Evolutionary conservation across 2,797 vertebrate genomes (phyloP), one percentile per base, ranked within the genome.

Genomic region (Chelonia mydas): DNA sequence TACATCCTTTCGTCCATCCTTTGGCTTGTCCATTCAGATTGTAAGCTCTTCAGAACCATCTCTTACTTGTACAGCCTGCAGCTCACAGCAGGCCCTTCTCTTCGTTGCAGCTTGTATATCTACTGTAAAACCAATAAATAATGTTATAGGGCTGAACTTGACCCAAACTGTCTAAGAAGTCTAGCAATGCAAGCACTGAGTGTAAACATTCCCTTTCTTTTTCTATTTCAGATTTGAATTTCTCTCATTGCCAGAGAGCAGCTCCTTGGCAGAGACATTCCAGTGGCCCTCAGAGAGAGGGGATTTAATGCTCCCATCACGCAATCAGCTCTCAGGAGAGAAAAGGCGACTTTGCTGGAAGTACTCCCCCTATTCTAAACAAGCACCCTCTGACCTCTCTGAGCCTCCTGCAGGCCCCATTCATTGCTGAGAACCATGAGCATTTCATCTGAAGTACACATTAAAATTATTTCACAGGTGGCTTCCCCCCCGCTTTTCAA

Each of bases 381-480:
- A 31, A 19, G 54, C 13, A 5, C 54, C 6, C 27, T 33, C 33
- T n/a, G 33, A 65, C 61, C 33, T 19, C 16, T 31, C 81, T 83
- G 81, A 93, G 55, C 23, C 68, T 45, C 11, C n/a, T 19, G 79
- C 45, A 84, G 9, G 19, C 51, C 76, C 80, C 74, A 84, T 49
- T 83, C 49, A 88, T 81, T 85, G 53, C 86, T 95, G 94, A 68
- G 77, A 65, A 95, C 33, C 81, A 81, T 72, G 85, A 77, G 50
- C 41, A 90, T 86, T 86, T 88, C 65, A 87, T 83, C 79, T 90
- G 55, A 54, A 85, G 78, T 33, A 87, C 33, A 89, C 92, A 61
- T 82, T 72, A 50, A 57, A 57, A 87, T 88, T 59, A 85, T 88
- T 88, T 25, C 86, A 96, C 53, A 90, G 79, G 51, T 74, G 33